A percentile compares a stretch with the other conserved stretches of the same genome.
Conservation (phyloP, 2,888 invertebrate species). For the Phymatocera aterrima region DNA sequence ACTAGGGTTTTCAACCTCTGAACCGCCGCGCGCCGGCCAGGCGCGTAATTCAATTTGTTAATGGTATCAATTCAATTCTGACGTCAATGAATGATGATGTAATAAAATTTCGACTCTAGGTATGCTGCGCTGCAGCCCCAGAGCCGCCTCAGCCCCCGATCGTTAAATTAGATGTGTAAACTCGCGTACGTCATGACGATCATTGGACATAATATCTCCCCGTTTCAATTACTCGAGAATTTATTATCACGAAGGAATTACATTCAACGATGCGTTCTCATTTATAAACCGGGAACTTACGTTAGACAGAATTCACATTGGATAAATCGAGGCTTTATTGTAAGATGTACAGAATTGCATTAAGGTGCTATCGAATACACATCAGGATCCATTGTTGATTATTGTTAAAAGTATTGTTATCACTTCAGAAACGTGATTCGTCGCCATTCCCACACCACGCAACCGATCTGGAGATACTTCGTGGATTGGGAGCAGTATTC, state of each 20-base stretch:
- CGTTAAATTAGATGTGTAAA: constrained; percentile 24
- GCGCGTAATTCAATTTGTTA: constrained; percentile 3
- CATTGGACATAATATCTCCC: too few species aligned
- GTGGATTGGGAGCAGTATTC: too few species aligned
- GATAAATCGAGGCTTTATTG: too few species aligned
- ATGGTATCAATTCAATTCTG: constrained; percentile 20
- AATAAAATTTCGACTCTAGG: constrained; percentile 11
- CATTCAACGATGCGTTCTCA: not conserved
- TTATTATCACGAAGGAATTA: constrained; percentile 17
- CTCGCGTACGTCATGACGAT: constrained; percentile 15
- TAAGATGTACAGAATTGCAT: too few species aligned
- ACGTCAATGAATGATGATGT: constrained; percentile 22
- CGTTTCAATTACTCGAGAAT: constrained; percentile 6
- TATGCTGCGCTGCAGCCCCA: not conserved
- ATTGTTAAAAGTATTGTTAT: too few species aligned
- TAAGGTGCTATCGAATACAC: too few species aligned
- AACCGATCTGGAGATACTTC: too few species aligned
- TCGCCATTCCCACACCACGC: too few species aligned
- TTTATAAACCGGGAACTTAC: not conserved
- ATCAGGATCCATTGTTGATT: too few species aligned
- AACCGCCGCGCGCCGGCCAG: not conserved
- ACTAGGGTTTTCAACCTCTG: not conserved
- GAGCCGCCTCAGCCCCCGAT: not conserved
- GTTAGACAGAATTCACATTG: not conserved
- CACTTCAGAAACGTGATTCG: too few species aligned